Conservation (phyloP, 2,888 invertebrate genomes). For the Hedya salicella region DNA sequence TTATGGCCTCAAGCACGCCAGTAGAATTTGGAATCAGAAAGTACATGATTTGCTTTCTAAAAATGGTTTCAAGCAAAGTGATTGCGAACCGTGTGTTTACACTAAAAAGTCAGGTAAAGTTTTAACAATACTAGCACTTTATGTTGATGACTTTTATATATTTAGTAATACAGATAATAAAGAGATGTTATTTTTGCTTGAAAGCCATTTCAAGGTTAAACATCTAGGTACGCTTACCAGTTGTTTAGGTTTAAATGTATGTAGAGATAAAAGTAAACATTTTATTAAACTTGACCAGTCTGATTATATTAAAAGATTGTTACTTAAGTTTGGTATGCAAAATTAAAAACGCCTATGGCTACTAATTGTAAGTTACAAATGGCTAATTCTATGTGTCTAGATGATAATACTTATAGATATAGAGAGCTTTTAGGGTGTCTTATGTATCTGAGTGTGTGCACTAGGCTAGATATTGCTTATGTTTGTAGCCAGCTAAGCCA, state of each 20-base stretch:
- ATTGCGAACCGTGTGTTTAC: too few relatives aligned
- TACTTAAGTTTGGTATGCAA: slow-evolving; percentile 11
- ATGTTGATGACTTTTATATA: slow-evolving; percentile 7
- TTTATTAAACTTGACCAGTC: slow-evolving; percentile 7
- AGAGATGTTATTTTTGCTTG: background rate
- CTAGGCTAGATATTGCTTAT: slow-evolving; percentile 10
- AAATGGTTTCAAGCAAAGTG: too few relatives aligned
- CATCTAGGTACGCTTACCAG: background rate
- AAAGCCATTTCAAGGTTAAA: slow-evolving; percentile 1
- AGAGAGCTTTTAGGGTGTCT: slow-evolving; percentile 15
- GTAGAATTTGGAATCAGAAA: too few relatives aligned
- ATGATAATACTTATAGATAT: slow-evolving; percentile 10
- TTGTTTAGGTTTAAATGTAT: background rate
- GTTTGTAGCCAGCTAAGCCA: slow-evolving; percentile 11
- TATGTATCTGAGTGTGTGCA: slow-evolving; percentile 4
- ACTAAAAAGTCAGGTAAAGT: too few relatives aligned
- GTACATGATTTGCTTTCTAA: too few relatives aligned
- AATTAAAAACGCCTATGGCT: background rate
- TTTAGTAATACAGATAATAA: slow-evolving; percentile 4
- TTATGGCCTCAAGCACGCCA: too few relatives aligned
- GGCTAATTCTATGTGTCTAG: background rate
- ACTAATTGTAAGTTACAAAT: slow-evolving; percentile 4
- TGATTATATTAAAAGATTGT: background rate
- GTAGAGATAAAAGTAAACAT: background rate
- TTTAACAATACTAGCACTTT: too few relatives aligned